Conservation (phyloP, 2,113 vertebrate species). For the Sigmodon hispidus region DNA sequence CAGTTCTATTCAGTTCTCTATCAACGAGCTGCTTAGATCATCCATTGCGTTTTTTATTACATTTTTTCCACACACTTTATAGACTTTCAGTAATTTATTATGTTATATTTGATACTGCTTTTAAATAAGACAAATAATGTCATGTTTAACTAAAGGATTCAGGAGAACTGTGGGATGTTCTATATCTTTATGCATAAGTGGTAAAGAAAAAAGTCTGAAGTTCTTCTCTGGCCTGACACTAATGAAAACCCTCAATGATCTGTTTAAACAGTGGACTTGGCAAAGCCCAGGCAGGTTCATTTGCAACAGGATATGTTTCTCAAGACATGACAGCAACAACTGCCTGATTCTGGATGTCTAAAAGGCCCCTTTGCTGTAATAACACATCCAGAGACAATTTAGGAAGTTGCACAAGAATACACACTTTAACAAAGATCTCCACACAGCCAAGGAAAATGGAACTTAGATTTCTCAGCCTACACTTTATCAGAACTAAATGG, state of each 20-base stretch:
- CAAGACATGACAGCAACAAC: not conserved
- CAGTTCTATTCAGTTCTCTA: not conserved
- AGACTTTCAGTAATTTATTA: conserved; percentile 8
- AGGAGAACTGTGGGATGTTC: not conserved
- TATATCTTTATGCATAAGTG: conserved; percentile 6
- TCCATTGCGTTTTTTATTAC: not conserved
- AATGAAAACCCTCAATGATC: conserved; percentile 19
- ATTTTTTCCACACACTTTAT: conserved; percentile 2
- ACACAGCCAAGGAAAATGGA: not conserved
- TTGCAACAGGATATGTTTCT: not conserved
- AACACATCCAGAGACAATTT: not conserved
- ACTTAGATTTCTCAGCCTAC: not conserved
- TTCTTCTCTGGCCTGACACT: not conserved
- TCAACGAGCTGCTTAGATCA: not conserved
- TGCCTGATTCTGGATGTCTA: not conserved
- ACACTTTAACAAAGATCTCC: not conserved
- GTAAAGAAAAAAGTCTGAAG: not conserved
- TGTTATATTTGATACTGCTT: not conserved
- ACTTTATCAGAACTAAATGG: conserved; percentile 38
- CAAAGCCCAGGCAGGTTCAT: not conserved
- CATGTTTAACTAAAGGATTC: not conserved
- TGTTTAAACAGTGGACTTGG: conserved; percentile 11
- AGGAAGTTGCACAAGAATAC: not conserved
- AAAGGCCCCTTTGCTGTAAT: conserved; percentile 41
- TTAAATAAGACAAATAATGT: conserved; percentile 13